phyloP scores from a whole-genome alignment of 2,113 vertebrate genomes.

The Alaudala cheleensis region DNA sequence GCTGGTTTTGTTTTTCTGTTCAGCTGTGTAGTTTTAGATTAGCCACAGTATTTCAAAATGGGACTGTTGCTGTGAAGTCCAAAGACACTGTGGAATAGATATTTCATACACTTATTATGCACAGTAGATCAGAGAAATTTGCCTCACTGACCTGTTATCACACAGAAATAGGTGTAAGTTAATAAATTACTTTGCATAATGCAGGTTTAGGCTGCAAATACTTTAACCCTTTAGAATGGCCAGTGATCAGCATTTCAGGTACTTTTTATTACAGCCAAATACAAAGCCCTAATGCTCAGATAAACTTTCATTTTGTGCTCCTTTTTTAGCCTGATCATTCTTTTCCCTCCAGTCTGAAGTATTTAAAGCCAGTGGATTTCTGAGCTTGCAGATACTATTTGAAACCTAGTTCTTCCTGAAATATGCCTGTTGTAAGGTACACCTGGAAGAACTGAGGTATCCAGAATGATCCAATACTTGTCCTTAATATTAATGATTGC shows the following conservation, averaged over 20 bases:
- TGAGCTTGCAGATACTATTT: not conserved
- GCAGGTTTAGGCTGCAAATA: not conserved
- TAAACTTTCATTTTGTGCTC: not conserved
- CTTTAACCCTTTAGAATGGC: not conserved
- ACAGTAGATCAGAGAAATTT: slow-evolving; percentile 34
- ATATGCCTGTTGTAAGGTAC: not conserved
- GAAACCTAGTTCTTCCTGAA: not conserved
- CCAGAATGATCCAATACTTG: not conserved
- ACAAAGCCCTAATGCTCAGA: not conserved
- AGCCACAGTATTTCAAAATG: slow-evolving; percentile 61
- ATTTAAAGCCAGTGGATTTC: not conserved
- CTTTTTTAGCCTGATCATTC: not conserved
- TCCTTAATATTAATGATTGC: not conserved
- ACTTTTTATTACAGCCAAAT: not conserved
- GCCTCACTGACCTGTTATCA: slow-evolving; percentile 6
- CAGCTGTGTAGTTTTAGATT: slow-evolving; percentile 61
- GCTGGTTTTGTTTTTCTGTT: slow-evolving; percentile 67
- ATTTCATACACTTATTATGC: not conserved
- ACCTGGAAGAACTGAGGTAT: not conserved
- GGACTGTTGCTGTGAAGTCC: not conserved
- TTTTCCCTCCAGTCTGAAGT: not conserved
- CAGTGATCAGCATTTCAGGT: not conserved
- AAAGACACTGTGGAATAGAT: not conserved
- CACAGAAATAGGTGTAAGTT: not conserved
- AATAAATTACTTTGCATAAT: not conserved